Percentiles rank a stretch among this genome's conserved stretches.
Conservation (phyloP, 2,797 vertebrate genomes). For the Phataginus tricuspis region DNA sequence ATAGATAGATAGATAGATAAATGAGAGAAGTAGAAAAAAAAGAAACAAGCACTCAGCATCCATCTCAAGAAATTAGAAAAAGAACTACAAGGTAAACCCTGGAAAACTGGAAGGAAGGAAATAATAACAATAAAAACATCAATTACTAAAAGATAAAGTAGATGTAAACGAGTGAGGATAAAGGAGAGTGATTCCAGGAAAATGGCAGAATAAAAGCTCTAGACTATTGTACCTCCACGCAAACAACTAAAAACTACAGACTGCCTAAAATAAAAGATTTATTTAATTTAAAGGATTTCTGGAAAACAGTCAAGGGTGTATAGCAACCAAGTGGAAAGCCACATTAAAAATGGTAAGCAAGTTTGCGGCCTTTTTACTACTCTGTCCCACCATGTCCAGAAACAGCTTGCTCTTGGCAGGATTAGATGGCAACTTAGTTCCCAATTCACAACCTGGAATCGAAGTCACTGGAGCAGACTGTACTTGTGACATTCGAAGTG, state of each 20-base stretch:
- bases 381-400: background rate
- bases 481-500: background rate
- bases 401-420: background rate
- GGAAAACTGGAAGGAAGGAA: background rate
- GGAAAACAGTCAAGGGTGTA: background rate
- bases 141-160: background rate
- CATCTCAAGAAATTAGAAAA: background rate
- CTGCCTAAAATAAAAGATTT: background rate
- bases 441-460: background rate
- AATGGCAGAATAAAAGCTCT: background rate
- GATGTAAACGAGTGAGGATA: background rate
- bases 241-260: background rate
- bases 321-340: background rate
- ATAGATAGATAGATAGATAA: too few species aligned
- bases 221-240: too few species aligned
- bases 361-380: background rate
- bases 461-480: background rate
- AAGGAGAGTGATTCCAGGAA: background rate
- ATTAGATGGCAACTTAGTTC: background rate
- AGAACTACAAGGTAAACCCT: background rate
- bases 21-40: background rate
- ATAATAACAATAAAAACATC: background rate
- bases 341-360: background rate
- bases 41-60: background rate
- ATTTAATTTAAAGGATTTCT: background rate